Conservation (phyloP, 1,140 invertebrate genomes). For the Oedothorax gibbosus region DNA sequence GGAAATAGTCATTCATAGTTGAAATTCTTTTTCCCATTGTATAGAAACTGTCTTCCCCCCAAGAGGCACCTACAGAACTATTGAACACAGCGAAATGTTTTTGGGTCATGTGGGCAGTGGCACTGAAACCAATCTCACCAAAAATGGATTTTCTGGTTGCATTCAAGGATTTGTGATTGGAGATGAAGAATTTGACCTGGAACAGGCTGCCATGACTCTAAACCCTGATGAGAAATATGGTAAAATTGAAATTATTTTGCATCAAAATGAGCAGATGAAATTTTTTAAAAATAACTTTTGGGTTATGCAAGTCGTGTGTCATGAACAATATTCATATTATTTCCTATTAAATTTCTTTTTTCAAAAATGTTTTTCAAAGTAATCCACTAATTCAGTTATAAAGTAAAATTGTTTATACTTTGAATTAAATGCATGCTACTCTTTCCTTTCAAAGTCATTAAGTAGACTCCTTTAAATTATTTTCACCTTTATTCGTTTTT, state of each 20-base stretch:
- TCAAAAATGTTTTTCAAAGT: background rate
- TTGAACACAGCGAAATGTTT: conserved; percentile 89
- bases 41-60: conserved; percentile 86
- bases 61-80: conserved; percentile 83
- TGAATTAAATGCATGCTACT: no score
- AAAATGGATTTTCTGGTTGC: conserved; percentile 86
- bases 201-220: conserved; percentile 47
- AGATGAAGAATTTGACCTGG: conserved; percentile 80
- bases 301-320: background rate
- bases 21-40: conserved; percentile 10
- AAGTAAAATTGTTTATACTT: no score
- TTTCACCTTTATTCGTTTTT: no score
- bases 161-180: conserved; percentile 89
- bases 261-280: background rate
- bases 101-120: conserved; percentile 82
- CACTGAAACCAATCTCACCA: conserved; percentile 69
- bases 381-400: no score
- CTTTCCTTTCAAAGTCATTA: no score
- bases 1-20: background rate
- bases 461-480: no score
- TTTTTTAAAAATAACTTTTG: background rate
- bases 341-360: background rate
- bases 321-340: background rate
- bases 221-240: conserved; percentile 62
- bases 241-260: conserved; percentile 46